These are phyloP conservation scores for Porites cylindrica DNA, from an alignment of 92 coral and sea anemone species.

Conservation along the genomic window DNA sequence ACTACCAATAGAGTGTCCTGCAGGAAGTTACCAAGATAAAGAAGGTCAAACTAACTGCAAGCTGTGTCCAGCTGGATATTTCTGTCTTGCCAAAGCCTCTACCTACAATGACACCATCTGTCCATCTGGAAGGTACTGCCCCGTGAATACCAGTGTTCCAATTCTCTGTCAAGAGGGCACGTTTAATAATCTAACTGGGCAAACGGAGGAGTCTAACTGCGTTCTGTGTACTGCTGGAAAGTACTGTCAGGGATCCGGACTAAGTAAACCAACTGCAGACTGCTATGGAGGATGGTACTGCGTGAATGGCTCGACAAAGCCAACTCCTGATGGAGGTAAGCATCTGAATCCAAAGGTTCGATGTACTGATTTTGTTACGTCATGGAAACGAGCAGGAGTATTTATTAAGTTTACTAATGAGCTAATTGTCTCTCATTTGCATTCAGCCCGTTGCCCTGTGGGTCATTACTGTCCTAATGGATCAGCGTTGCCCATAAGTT, in stretches of 20 bases:
- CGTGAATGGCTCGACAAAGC: constrained; percentile 83
- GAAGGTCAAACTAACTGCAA: constrained; percentile 82
- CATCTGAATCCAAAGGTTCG: no score
- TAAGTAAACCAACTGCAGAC: constrained; percentile 81
- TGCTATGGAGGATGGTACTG: constrained; percentile 99
- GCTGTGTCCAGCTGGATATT: constrained; percentile 86
- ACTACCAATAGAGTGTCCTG: constrained; percentile 87
- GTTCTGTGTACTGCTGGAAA: constrained; percentile 88
- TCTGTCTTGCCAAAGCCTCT: constrained; percentile 79
- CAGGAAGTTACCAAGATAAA: constrained; percentile 91
- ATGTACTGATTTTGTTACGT: no score
- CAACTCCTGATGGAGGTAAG: constrained; percentile 91
- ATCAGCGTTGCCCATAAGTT: constrained; percentile 79
- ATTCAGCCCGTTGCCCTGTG: constrained; percentile 80
- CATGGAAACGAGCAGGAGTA: no score
- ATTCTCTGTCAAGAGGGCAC: constrained; percentile 83
- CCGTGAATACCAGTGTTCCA: constrained; percentile 82
- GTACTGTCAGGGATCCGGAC: constrained; percentile 89
- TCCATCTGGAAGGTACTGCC: constrained; percentile 93
- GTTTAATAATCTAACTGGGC: constrained; percentile 81
- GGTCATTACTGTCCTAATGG: constrained; percentile 95
- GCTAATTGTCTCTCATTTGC: background rate
- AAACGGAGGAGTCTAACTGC: constrained; percentile 74
- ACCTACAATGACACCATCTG: constrained; percentile 73
- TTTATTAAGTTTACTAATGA: background rate